Conservation (phyloP, 92 coral and sea anemone genomes). For the Zoanthus solanderi region DNA sequence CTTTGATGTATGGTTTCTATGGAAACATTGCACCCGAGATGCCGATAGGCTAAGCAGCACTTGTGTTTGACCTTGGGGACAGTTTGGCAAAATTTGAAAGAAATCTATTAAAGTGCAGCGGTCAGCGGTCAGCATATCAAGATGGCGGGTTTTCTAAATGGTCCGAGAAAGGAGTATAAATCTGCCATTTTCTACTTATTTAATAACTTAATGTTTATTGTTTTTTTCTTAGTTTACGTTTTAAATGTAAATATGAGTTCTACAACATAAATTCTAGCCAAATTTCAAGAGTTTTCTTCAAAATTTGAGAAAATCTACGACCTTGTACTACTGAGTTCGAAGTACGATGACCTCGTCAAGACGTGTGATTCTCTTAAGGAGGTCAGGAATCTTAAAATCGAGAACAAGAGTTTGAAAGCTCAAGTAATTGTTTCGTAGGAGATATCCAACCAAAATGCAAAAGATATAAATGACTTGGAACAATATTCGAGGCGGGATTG, state of each 20-base stretch:
- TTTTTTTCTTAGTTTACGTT: no score
- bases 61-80: not conserved
- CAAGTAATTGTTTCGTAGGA: not conserved
- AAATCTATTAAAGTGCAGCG: not conserved
- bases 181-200: no score
- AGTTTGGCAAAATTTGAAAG: not conserved
- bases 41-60: not conserved
- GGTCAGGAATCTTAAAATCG: not conserved
- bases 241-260: no score
- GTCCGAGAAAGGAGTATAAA: no score
- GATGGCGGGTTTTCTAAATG: no score
- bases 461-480: no score
- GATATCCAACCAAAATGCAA: not conserved
- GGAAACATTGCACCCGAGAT: not conserved
- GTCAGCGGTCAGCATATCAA: no score
- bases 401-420: not conserved
- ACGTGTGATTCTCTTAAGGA: slow-evolving; percentile 5
- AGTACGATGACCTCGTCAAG: not conserved
- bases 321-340: not conserved
- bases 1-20: slow-evolving; percentile 3
- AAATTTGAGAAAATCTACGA: no score
- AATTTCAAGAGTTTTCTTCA: no score
- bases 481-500: no score
- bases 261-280: no score
- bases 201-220: no score